These are phyloP conservation scores for Drosophila malerkotliana DNA, from an alignment of 1,140 invertebrate species.

Conservation along the genomic window DNA sequence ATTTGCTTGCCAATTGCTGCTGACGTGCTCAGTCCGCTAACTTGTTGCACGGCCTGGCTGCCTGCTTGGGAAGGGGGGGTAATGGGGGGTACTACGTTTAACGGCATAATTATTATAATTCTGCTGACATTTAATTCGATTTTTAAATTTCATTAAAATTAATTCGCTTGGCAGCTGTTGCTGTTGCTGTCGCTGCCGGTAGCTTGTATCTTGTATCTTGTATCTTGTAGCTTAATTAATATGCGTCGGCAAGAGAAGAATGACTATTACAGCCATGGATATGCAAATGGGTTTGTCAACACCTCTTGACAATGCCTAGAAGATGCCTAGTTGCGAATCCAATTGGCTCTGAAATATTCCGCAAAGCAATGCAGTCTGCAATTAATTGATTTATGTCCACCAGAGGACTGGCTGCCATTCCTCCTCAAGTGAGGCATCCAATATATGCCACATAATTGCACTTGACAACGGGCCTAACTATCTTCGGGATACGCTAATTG, in stretches of 20 bases:
- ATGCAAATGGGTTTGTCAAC: conserved; percentile 73
- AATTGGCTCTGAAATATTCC: conserved; percentile 47
- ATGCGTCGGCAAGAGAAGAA: conserved; percentile 60
- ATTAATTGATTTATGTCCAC: conserved; percentile 57
- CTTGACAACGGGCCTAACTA: conserved; percentile 49
- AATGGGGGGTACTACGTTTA: conserved; percentile 23
- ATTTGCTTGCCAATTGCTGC: conserved; percentile 53
- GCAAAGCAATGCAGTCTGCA: conserved; percentile 10
- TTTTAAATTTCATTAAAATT: conserved; percentile 77
- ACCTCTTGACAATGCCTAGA: conserved; percentile 37
- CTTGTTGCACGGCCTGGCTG: conserved; percentile 33
- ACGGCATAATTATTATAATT: conserved; percentile 76
- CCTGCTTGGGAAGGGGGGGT: background rate
- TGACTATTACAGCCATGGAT: conserved; percentile 21
- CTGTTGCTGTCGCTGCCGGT: conserved; percentile 45
- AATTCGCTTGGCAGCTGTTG: conserved; percentile 73
- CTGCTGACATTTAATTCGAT: conserved; percentile 79
- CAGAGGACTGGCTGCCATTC: conserved; percentile 40
- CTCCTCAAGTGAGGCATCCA: conserved; percentile 32
- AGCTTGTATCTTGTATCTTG: conserved; percentile 59
- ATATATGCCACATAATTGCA: conserved; percentile 44
- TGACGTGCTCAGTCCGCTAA: conserved; percentile 49
- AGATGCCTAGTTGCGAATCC: conserved; percentile 27
- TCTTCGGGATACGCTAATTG: conserved; percentile 63
- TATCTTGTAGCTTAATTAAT: conserved; percentile 71